Percentiles rank a stretch among this genome's conserved stretches.
Conservation (phyloP, 2,113 vertebrate genomes). For the Leucopsar rothschildi region DNA sequence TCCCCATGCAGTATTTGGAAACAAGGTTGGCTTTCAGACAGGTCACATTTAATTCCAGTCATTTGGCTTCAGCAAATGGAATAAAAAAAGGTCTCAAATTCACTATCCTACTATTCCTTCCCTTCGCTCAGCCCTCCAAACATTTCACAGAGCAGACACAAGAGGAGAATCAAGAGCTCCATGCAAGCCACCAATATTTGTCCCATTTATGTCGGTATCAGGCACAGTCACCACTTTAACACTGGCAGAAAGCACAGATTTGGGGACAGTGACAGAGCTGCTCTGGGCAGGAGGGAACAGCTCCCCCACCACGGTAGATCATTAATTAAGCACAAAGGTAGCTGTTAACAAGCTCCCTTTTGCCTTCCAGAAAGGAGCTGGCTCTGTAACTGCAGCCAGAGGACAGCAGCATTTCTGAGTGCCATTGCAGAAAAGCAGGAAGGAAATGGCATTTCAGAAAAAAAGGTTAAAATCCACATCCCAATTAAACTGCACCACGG, state of each 20-base stretch:
- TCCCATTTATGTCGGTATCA: background rate
- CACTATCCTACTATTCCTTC: background rate
- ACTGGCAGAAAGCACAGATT: background rate
- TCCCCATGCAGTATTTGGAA: constrained; percentile 32
- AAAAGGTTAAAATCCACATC: background rate
- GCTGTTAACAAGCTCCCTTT: background rate
- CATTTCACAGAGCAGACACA: background rate
- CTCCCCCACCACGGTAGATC: background rate
- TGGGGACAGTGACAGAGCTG: background rate
- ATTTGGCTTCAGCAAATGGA: constrained; percentile 24
- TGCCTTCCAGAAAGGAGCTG: background rate
- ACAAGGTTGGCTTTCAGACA: constrained; percentile 51
- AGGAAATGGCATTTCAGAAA: background rate
- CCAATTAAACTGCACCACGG: background rate
- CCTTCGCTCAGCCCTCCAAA: background rate
- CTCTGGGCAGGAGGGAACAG: background rate
- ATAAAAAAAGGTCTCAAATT: constrained; percentile 24
- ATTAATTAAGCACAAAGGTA: background rate
- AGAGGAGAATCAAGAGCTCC: background rate
- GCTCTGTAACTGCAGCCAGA: background rate
- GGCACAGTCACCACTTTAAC: background rate
- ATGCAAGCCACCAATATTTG: background rate
- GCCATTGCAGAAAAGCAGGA: background rate
- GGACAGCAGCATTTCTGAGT: background rate
- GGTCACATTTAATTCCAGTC: constrained; percentile 50